A percentile compares a stretch with the other conserved stretches of the same genome.
These are phyloP conservation scores for Scaptomyza caliginosa DNA, from an alignment of 2,888 invertebrate genomes.

Conservation along the genomic window DNA sequence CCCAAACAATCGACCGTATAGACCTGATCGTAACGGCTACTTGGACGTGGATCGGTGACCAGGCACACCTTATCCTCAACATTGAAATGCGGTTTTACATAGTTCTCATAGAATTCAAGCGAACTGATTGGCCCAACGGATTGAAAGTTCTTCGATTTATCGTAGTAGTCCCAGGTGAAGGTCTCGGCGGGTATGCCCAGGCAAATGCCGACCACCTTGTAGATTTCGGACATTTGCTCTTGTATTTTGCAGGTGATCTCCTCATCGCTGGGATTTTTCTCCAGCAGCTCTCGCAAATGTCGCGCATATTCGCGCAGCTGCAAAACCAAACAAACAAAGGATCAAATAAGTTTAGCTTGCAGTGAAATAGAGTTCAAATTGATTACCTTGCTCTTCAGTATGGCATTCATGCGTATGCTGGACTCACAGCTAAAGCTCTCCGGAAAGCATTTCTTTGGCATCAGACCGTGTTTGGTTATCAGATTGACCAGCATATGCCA, in stretches of 20 bases:
- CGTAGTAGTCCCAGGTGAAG: conserved; percentile 94
- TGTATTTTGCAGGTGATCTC: conserved; percentile 87
- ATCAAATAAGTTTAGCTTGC: background rate
- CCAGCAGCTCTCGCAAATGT: conserved; percentile 88
- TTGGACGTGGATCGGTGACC: conserved; percentile 92
- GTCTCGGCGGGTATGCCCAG: conserved; percentile 91
- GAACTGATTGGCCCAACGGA: conserved; percentile 91
- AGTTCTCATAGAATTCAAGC: conserved; percentile 90
- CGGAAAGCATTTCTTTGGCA: conserved; percentile 95
- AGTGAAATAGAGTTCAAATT: background rate
- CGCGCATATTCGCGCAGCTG: conserved; percentile 93
- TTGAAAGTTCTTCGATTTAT: conserved; percentile 90
- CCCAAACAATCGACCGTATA: conserved; percentile 95
- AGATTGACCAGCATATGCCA: conserved; percentile 97
- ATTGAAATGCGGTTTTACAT: conserved; percentile 91
- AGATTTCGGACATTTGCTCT: conserved; percentile 90
- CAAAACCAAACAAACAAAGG: background rate
- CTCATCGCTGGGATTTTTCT: conserved; percentile 86
- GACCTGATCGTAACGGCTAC: conserved; percentile 90
- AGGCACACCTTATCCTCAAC: conserved; percentile 94
- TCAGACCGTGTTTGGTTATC: conserved; percentile 93
- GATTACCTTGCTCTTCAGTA: conserved; percentile 92
- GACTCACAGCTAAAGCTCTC: conserved; percentile 92
- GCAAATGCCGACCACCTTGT: conserved; percentile 92
- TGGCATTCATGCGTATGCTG: conserved; percentile 90